phyloP scores from a whole-genome alignment of 2,113 vertebrate genomes.

The Paramisgurnus dabryanus region DNA sequence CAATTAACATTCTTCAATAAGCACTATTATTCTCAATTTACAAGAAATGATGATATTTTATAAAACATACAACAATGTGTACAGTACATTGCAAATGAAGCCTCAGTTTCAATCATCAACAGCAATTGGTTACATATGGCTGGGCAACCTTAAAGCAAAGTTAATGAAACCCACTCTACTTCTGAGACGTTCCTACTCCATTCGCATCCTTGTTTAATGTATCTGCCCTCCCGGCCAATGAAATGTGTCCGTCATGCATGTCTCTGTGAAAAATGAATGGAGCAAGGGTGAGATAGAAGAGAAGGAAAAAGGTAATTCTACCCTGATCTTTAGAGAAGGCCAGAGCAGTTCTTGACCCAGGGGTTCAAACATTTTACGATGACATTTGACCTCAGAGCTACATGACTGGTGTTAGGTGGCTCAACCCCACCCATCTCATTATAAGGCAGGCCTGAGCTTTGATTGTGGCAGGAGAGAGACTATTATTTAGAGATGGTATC shows the following conservation, averaged over 20 bases:
- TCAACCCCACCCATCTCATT: slow-evolving; percentile 46
- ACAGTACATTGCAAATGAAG: too few species aligned
- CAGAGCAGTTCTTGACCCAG: slow-evolving; percentile 71
- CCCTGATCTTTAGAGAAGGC: slow-evolving; percentile 71
- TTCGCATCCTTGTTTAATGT: neutral
- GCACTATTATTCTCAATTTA: too few species aligned
- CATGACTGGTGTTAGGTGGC: slow-evolving; percentile 67
- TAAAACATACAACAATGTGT: too few species aligned
- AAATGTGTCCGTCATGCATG: slow-evolving; percentile 58
- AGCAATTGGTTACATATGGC: too few species aligned
- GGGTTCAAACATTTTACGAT: slow-evolving; percentile 74
- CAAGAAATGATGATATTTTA: too few species aligned
- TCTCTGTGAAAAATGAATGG: slow-evolving; percentile 61
- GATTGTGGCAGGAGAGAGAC: slow-evolving; percentile 59
- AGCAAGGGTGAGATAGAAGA: slow-evolving; percentile 58
- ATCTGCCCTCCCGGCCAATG: slow-evolving; percentile 58
- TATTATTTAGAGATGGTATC: slow-evolving; percentile 78
- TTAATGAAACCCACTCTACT: neutral
- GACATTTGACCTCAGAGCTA: slow-evolving; percentile 73
- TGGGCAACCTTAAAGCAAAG: too few species aligned
- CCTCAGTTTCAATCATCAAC: too few species aligned
- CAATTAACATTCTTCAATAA: too few species aligned
- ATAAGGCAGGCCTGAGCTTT: slow-evolving; percentile 40
- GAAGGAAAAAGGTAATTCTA: slow-evolving; percentile 69
- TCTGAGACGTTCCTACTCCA: neutral